Evolutionary conservation across 2,113 vertebrate species (phyloP).

Genomic region (Carassius carassius): DNA sequence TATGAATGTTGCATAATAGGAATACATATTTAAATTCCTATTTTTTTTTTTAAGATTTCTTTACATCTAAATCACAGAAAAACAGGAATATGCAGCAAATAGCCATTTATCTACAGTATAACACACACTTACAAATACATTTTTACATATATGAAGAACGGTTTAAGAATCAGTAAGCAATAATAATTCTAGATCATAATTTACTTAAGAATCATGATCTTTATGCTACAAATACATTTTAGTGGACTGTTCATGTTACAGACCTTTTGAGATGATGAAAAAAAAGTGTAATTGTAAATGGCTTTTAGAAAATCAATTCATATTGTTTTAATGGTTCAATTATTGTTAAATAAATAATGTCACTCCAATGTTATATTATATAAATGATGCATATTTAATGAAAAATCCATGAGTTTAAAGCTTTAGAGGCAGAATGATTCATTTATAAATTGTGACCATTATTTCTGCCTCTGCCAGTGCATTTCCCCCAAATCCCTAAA

Average conservation of each 20-base stretch:
- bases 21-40: not conserved
- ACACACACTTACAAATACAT: not conserved
- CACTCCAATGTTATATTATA: not conserved
- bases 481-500: not conserved
- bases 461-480: slow-evolving; percentile 4
- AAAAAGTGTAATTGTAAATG: not conserved
- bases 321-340: not conserved
- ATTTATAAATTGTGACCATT: slow-evolving; percentile 9
- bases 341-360: not conserved
- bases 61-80: not conserved
- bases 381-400: not conserved
- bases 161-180: not conserved
- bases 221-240: not conserved
- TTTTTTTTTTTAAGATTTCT: not conserved
- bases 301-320: not conserved
- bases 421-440: not conserved
- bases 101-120: not conserved
- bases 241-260: not conserved
- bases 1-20: not conserved
- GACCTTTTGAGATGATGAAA: not conserved
- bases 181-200: not conserved
- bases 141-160: no score
- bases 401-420: slow-evolving; percentile 3
- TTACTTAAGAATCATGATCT: not conserved
- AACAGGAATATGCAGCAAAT: not conserved